Evolutionary conservation across 2,888 invertebrate genomes (phyloP).

Genomic region (Silvanus unidentatus): DNA sequence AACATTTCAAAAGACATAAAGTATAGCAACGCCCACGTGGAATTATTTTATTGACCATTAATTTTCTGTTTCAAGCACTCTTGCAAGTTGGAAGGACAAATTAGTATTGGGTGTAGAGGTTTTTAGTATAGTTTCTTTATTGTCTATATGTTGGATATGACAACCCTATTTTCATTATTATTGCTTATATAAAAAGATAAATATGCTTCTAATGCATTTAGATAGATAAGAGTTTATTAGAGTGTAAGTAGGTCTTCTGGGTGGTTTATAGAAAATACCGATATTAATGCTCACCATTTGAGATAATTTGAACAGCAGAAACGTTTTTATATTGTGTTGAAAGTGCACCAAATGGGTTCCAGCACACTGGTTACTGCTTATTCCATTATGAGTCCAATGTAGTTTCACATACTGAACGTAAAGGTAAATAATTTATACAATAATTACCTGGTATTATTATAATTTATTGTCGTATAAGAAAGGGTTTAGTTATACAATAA

Average conservation of each 20-base stretch:
- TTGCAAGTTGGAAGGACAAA: background rate
- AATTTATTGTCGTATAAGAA: background rate
- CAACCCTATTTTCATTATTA: background rate
- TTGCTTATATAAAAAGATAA: background rate
- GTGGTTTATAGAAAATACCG: no score
- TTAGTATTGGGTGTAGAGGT: background rate
- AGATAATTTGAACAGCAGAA: no score
- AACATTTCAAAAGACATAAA: conserved; percentile 33
- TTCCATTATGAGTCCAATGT: conserved; percentile 2
- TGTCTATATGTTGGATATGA: no score
- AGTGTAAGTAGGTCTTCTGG: no score
- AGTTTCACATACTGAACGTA: background rate
- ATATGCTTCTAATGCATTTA: no score
- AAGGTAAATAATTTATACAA: conserved; percentile 1
- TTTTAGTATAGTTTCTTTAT: no score
- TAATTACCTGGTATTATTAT: background rate
- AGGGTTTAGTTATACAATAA: conserved; percentile 1
- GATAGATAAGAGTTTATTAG: no score
- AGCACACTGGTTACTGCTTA: no score
- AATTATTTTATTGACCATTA: conserved; percentile 35
- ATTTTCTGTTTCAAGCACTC: conserved; percentile 21
- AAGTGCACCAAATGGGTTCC: no score
- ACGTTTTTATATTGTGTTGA: no score
- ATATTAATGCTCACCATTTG: no score
- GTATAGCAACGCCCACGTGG: conserved; percentile 30